phyloP scores from a whole-genome alignment of 2,113 vertebrate species.

The Oenanthe oenanthe region DNA sequence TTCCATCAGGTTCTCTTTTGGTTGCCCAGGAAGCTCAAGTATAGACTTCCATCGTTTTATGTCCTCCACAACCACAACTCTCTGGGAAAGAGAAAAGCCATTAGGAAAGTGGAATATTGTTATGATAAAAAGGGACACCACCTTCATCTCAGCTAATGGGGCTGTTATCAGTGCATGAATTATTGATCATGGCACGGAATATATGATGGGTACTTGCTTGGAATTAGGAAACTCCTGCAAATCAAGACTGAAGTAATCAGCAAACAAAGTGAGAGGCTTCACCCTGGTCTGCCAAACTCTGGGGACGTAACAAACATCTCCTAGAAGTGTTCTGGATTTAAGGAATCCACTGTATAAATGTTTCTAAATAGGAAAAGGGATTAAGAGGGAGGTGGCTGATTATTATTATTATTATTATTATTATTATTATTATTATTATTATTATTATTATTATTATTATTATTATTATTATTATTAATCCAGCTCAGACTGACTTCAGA shows the following conservation, averaged over 20 bases:
- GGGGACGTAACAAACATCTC: background rate
- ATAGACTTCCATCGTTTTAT: slow-evolving; percentile 89
- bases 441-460: too few relatives aligned
- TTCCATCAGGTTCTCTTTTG: slow-evolving; percentile 84
- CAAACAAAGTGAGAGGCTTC: slow-evolving; percentile 53
- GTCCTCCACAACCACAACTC: slow-evolving; percentile 96
- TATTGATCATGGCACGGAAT: slow-evolving; percentile 64
- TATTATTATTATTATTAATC: too few relatives aligned
- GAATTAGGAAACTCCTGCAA: slow-evolving; percentile 48
- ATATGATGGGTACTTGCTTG: slow-evolving; percentile 44
- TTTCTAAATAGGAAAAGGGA: background rate
- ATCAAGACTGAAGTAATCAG: slow-evolving; percentile 30
- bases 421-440: too few relatives aligned
- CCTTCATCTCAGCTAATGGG: slow-evolving; percentile 66
- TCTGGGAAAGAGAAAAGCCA: slow-evolving; percentile 78
- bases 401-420: background rate
- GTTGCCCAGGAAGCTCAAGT: slow-evolving; percentile 87
- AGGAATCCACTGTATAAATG: background rate
- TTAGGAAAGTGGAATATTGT: slow-evolving; percentile 61
- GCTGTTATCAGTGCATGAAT: slow-evolving; percentile 65
- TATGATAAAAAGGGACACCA: slow-evolving; percentile 37
- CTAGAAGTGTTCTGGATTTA: background rate
- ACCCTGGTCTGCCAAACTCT: background rate
- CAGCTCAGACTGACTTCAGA: background rate
- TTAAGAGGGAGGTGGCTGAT: background rate